These are phyloP conservation scores for Amorpha juglandis DNA, from an alignment of 2,888 invertebrate species.

Conservation along the genomic window DNA sequence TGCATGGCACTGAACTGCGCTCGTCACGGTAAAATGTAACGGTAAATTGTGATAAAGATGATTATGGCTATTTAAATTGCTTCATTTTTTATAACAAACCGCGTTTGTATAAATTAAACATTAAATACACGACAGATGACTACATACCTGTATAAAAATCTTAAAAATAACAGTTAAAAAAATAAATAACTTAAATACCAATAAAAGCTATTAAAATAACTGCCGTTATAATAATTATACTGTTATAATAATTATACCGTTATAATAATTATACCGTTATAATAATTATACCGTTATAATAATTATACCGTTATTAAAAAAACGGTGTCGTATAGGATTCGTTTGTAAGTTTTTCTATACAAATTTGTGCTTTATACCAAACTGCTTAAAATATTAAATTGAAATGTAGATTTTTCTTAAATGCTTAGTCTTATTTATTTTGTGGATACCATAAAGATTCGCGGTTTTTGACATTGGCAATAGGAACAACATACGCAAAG, in stretches of 20 bases:
- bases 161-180: too few species aligned
- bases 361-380: not conserved
- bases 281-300: not conserved
- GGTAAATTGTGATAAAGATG: too few species aligned
- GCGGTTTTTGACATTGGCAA: too few species aligned
- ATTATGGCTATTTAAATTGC: too few species aligned
- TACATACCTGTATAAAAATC: not conserved
- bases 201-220: constrained; percentile 12
- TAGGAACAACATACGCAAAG: too few species aligned
- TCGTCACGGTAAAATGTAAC: too few species aligned
- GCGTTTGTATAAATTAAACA: too few species aligned
- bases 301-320: not conserved
- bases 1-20: too few species aligned
- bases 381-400: not conserved
- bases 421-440: not conserved
- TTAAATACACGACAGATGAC: too few species aligned
- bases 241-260: not conserved
- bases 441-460: too few species aligned
- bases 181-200: not conserved
- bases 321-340: not conserved
- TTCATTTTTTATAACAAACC: too few species aligned
- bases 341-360: not conserved
- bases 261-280: not conserved
- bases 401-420: not conserved
- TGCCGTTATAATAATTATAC: too few species aligned